Evolutionary conservation across 2,797 vertebrate species (phyloP).

Genomic region (Takifugu rubripes): DNA sequence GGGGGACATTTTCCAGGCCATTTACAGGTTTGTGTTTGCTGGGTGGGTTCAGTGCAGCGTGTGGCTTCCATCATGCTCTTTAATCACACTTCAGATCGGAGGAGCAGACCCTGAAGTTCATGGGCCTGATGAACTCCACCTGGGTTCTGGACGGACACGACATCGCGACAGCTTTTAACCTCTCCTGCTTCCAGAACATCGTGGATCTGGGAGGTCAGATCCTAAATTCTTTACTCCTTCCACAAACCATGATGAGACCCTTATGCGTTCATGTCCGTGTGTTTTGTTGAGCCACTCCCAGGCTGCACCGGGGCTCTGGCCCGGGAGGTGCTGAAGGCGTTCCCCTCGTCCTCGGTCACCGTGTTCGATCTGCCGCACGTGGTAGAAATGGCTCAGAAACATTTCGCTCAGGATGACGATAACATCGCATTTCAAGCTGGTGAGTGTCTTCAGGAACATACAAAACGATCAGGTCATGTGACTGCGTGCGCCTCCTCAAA

Average conservation of each 20-base stretch:
- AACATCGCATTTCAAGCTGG: constrained; percentile 61
- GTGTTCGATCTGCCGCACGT: constrained; percentile 74
- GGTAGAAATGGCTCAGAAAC: constrained; percentile 57
- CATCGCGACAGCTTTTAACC: constrained; percentile 71
- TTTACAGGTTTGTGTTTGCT: constrained; percentile 66
- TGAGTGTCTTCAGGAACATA: constrained; percentile 25
- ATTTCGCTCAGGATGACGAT: constrained; percentile 62
- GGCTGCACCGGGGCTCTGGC: constrained; percentile 77
- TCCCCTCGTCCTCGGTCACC: constrained; percentile 63
- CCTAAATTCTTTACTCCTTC: background rate
- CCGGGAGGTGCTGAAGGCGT: constrained; percentile 61
- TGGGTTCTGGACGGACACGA: constrained; percentile 75
- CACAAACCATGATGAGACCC: too few species aligned
- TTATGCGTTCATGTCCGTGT: background rate
- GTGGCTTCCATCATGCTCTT: background rate
- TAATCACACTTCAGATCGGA: constrained; percentile 64
- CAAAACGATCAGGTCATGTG: too few species aligned
- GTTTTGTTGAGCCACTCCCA: constrained; percentile 32
- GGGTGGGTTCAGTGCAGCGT: background rate
- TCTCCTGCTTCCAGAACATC: constrained; percentile 67
- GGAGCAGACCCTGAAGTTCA: constrained; percentile 77
- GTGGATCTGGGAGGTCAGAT: constrained; percentile 72
- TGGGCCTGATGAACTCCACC: constrained; percentile 74
- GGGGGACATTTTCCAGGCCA: constrained; percentile 68
- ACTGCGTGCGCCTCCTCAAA: too few species aligned